A percentile compares a stretch with the other conserved stretches of the same genome.
Evolutionary conservation across 2,888 invertebrate genomes (phyloP).

Genomic region (Noctua fimbriata): DNA sequence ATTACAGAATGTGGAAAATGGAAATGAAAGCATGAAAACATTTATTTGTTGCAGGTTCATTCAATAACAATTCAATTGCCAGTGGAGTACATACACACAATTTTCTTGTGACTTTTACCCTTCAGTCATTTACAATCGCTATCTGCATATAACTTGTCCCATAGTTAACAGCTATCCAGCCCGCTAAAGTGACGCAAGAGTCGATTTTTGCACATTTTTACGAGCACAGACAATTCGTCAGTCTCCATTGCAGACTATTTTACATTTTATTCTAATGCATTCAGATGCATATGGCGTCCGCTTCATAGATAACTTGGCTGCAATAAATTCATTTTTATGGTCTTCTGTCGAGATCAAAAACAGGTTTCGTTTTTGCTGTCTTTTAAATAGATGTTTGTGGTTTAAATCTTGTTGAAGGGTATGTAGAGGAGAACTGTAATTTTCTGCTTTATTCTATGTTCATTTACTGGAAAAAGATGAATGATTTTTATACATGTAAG

Average conservation of each 20-base stretch:
- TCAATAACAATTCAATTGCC: not conserved
- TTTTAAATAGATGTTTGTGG: slow-evolving; percentile 15
- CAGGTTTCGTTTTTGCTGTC: slow-evolving; percentile 17
- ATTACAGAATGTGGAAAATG: not conserved
- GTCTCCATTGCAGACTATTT: slow-evolving; percentile 45
- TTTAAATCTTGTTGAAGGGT: slow-evolving; percentile 8
- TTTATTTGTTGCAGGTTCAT: not conserved
- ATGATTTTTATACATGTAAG: not conserved
- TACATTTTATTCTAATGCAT: slow-evolving; percentile 60
- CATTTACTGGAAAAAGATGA: not conserved
- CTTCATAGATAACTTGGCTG: slow-evolving; percentile 24
- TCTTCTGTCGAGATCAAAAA: slow-evolving; percentile 20
- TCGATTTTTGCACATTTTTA: slow-evolving; percentile 82
- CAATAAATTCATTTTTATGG: slow-evolving; percentile 41
- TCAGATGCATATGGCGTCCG: slow-evolving; percentile 58
- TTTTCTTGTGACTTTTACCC: not conserved
- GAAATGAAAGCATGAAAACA: not conserved
- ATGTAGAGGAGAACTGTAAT: slow-evolving; percentile 1
- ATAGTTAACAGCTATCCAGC: slow-evolving; percentile 57
- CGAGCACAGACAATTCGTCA: slow-evolving; percentile 72
- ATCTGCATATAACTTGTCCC: slow-evolving; percentile 54
- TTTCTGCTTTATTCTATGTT: not conserved
- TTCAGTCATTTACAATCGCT: slow-evolving; percentile 5
- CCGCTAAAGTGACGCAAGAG: slow-evolving; percentile 79
- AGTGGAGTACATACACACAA: not conserved